Evolutionary conservation across 2,113 vertebrate genomes (phyloP).

Genomic region (Melospiza melodia): DNA sequence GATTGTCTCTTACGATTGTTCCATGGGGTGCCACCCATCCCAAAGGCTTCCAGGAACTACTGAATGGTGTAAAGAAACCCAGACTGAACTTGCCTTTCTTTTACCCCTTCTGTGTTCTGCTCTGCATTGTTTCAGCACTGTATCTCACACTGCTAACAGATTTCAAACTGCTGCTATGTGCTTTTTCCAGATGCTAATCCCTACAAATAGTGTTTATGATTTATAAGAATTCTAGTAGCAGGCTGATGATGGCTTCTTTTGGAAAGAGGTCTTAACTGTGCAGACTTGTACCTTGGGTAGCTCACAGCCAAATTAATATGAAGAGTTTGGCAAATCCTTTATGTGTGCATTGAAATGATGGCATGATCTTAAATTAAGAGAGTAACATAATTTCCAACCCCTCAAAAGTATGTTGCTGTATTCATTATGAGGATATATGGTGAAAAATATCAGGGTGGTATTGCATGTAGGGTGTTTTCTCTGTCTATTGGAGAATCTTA

Average conservation of each 20-base stretch:
- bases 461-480: background rate
- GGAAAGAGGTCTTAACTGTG: background rate
- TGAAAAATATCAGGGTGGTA: background rate
- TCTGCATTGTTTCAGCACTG: background rate
- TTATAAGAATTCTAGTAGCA: background rate
- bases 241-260: background rate
- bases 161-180: background rate
- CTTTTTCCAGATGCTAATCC: background rate
- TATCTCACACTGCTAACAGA: background rate
- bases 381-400: background rate
- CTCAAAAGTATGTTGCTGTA: background rate
- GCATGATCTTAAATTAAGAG: background rate
- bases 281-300: background rate
- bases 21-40: fast-evolving
- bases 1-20: background rate
- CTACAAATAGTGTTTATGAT: fast-evolving
- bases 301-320: background rate
- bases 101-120: background rate
- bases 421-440: background rate
- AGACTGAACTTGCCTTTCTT: background rate
- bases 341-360: background rate
- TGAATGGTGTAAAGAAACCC: background rate
- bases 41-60: fast-evolving
- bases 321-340: background rate
- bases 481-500: background rate